These are phyloP conservation scores for Gallirallus australis DNA, from an alignment of 2,797 vertebrate species.

Conservation along the genomic window DNA sequence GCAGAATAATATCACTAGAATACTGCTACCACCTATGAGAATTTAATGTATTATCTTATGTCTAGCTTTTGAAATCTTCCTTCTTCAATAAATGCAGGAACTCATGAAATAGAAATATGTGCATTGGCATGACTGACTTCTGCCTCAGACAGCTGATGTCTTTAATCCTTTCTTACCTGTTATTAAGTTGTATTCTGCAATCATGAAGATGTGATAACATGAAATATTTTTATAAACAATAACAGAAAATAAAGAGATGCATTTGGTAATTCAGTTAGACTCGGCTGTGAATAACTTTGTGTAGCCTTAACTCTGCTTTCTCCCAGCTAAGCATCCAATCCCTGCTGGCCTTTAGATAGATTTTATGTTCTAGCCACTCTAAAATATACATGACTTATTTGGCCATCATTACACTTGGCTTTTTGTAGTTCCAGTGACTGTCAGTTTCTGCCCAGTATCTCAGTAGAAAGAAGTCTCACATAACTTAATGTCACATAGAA, in stretches of 20 bases:
- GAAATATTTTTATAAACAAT: neutral
- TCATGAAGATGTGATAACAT: neutral
- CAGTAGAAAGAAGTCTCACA: neutral
- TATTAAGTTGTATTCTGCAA: neutral
- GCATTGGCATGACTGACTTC: neutral
- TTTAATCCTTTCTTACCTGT: neutral
- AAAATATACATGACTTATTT: neutral
- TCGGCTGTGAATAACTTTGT: neutral
- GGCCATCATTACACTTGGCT: neutral
- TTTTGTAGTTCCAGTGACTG: neutral
- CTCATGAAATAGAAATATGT: neutral
- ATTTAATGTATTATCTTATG: neutral
- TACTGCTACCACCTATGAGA: neutral
- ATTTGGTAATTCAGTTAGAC: neutral
- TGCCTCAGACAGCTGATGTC: neutral
- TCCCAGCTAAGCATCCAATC: neutral
- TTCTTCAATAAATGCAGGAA: neutral
- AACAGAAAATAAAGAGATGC: neutral
- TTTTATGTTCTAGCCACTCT: neutral
- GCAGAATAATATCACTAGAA: neutral
- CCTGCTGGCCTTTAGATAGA: neutral
- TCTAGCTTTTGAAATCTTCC: neutral
- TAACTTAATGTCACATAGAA: neutral
- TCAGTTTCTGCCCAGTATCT: neutral
- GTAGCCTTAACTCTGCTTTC: neutral